Conservation (phyloP, 2,888 invertebrate genomes). For the Cryptocheilus praepositus region DNA sequence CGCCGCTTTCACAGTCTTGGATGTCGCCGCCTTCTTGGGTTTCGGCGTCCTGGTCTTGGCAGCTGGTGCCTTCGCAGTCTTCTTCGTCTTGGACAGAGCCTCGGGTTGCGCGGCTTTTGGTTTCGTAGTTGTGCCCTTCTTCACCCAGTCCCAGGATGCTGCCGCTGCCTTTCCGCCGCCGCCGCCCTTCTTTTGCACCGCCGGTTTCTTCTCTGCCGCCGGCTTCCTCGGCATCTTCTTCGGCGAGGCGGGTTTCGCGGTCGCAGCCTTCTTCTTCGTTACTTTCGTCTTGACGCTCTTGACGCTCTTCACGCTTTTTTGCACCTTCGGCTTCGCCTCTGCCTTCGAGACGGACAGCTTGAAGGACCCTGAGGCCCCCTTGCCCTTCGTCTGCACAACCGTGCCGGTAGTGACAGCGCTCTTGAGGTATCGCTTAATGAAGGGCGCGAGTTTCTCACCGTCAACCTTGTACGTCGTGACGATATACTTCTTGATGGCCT, state of each 20-base stretch:
- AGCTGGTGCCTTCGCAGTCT: conserved; percentile 66
- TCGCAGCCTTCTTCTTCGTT: conserved; percentile 44
- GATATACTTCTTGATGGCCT: conserved; percentile 81
- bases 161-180: conserved; percentile 39
- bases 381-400: conserved; percentile 77
- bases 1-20: conserved; percentile 48
- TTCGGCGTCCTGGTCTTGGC: conserved; percentile 72
- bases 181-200: conserved; percentile 43
- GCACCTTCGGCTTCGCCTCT: conserved; percentile 25
- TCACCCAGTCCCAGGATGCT: conserved; percentile 15
- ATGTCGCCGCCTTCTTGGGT: conserved; percentile 62
- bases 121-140: conserved; percentile 38
- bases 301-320: conserved; percentile 13
- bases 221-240: conserved; percentile 41
- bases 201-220: conserved; percentile 35
- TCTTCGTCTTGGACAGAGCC: conserved; percentile 67
- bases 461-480: conserved; percentile 79
- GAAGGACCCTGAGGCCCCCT: conserved; percentile 76
- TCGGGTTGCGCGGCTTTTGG: conserved; percentile 42
- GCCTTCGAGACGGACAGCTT: conserved; percentile 68
- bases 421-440: conserved; percentile 79
- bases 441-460: conserved; percentile 77
- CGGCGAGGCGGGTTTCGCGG: conserved; percentile 58
- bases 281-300: conserved; percentile 25
- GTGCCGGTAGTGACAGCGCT: conserved; percentile 76